Conservation (phyloP, 2,797 vertebrate genomes). For the Syngnathus rostellatus region DNA sequence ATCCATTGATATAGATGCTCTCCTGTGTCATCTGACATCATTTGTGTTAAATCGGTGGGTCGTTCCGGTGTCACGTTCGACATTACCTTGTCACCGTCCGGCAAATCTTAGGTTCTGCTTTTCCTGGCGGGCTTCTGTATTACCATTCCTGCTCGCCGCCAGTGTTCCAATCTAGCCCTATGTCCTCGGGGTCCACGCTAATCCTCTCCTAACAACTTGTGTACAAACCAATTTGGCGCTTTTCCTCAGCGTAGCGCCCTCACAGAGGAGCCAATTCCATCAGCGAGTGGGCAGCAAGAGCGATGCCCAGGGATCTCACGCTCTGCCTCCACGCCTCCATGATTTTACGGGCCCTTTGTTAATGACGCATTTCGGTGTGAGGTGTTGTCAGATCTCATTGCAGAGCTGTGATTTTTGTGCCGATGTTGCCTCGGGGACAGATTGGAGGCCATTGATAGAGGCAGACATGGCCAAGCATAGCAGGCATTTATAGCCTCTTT, state of each 20-base stretch:
- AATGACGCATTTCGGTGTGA: slow-evolving; percentile 49
- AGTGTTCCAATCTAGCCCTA: slow-evolving; percentile 54
- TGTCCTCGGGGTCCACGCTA: slow-evolving; percentile 61
- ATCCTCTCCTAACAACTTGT: slow-evolving; percentile 63
- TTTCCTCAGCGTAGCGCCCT: slow-evolving; percentile 50
- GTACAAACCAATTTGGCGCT: slow-evolving; percentile 63
- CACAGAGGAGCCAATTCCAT: slow-evolving; percentile 55
- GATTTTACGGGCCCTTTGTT: slow-evolving; percentile 50
- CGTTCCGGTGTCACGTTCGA: slow-evolving; percentile 22
- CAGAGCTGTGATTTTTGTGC: slow-evolving; percentile 28
- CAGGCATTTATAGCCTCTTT: slow-evolving; percentile 43
- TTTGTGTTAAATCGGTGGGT: background rate
- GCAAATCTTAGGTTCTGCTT: slow-evolving; percentile 11
- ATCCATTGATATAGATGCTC: too few species aligned
- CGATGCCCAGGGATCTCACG: slow-evolving; percentile 43
- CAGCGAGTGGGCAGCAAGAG: slow-evolving; percentile 54
- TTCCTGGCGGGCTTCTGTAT: slow-evolving; percentile 13
- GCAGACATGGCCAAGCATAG: slow-evolving; percentile 30
- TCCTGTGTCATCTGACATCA: slow-evolving; percentile 30
- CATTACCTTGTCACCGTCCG: background rate
- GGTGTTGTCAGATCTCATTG: slow-evolving; percentile 42
- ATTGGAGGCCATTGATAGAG: slow-evolving; percentile 27
- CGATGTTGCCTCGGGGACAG: slow-evolving; percentile 38
- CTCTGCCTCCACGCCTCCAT: slow-evolving; percentile 41
- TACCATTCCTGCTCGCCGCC: slow-evolving; percentile 45